Conservation (phyloP, 2,888 invertebrate genomes). For the Brachypterus glaber region DNA sequence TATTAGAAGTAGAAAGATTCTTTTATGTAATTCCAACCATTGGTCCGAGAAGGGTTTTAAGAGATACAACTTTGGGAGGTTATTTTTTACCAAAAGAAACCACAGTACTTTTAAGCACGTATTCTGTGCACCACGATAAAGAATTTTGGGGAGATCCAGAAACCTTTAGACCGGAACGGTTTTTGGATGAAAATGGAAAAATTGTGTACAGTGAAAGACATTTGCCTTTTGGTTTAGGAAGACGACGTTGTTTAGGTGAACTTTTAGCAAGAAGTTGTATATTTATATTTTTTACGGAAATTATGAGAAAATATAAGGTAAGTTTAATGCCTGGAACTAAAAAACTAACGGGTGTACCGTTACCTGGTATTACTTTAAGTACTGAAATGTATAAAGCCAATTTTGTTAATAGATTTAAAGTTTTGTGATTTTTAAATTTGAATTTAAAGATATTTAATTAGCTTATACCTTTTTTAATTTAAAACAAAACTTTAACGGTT, state of each 20-base stretch:
- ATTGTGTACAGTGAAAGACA: conserved; percentile 31
- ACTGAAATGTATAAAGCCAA: conserved; percentile 48
- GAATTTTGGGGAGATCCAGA: conserved; percentile 53
- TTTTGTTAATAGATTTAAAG: too few relatives aligned
- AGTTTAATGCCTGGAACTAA: conserved; percentile 34
- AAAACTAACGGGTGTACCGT: conserved; percentile 39
- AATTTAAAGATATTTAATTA: too few relatives aligned
- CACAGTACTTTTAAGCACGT: conserved; percentile 32
- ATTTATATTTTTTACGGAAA: conserved; percentile 51
- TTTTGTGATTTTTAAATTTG: too few relatives aligned
- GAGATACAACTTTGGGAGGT: conserved; percentile 45
- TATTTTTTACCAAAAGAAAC: conserved; percentile 42
- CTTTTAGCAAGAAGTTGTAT: conserved; percentile 51
- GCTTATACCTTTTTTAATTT: too few relatives aligned
- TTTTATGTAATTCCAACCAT: conserved; percentile 41
- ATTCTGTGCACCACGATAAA: conserved; percentile 49
- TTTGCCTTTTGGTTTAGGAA: conserved; percentile 40
- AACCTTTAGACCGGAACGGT: conserved; percentile 55
- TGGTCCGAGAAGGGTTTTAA: conserved; percentile 45
- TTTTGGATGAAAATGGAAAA: conserved; percentile 40
- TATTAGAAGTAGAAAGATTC: conserved; percentile 44
- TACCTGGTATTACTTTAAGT: conserved; percentile 47
- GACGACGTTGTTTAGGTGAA: conserved; percentile 57
- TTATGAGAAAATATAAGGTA: conserved; percentile 49
- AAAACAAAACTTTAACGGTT: too few relatives aligned